phyloP scores from a whole-genome alignment of 2,113 vertebrate species.

The Mormyrus lacerda region DNA sequence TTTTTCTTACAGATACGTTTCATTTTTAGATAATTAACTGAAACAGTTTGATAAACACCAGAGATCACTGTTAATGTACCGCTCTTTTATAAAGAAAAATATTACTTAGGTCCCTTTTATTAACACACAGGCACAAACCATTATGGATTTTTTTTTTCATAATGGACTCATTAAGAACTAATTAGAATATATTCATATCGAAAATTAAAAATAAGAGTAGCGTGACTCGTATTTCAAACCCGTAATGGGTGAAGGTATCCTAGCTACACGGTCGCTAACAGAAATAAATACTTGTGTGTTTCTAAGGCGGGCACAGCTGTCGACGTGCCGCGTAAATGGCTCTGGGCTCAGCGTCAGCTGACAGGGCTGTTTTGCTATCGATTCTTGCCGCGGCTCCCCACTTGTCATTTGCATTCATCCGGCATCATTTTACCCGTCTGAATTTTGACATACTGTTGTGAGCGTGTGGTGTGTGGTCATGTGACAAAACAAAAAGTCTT shows the following conservation, averaged over 20 bases:
- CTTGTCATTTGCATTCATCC: background rate
- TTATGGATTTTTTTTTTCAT: background rate
- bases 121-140: background rate
- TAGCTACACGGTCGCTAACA: constrained; percentile 39
- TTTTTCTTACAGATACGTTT: background rate
- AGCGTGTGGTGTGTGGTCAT: background rate
- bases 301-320: constrained; percentile 57
- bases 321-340: constrained; percentile 42
- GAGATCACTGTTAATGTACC: background rate
- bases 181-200: background rate
- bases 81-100: background rate
- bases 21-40: background rate
- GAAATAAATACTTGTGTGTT: constrained; percentile 42
- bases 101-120: too few species aligned
- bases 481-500: background rate
- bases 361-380: constrained; percentile 28
- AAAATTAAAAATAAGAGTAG: background rate
- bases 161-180: background rate
- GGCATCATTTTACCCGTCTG: background rate
- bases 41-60: background rate
- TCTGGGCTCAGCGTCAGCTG: constrained; percentile 46
- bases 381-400: too few species aligned
- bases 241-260: constrained; percentile 8
- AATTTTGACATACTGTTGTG: background rate
- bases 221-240: background rate